These are phyloP conservation scores for Formica selysi DNA, from an alignment of 1,140 invertebrate genomes.

Conservation along the genomic window DNA sequence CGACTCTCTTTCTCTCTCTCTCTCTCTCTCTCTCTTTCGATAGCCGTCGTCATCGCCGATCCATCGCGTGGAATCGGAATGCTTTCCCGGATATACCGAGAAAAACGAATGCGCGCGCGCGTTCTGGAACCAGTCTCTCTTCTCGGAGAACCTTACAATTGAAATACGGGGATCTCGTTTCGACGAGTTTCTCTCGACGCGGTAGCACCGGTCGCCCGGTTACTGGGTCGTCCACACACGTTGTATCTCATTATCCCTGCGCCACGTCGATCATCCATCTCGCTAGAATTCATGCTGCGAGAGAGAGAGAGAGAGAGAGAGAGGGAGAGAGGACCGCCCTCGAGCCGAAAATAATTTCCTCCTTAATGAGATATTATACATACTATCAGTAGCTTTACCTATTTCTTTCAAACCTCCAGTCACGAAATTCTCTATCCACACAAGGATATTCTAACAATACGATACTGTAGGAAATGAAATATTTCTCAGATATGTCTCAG, in stretches of 20 bases:
- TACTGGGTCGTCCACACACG: constrained; percentile 56
- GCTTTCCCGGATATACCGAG: constrained; percentile 63
- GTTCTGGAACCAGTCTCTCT: constrained; percentile 29
- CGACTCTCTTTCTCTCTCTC: constrained; percentile 38
- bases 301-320: background rate
- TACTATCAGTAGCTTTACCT: background rate
- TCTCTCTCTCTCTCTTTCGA: constrained; percentile 5
- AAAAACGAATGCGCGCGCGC: constrained; percentile 52
- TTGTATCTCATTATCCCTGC: constrained; percentile 46
- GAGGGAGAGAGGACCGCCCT: no score
- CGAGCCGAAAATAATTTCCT: constrained; percentile 4
- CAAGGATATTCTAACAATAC: constrained; percentile 7
- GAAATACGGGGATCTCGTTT: constrained; percentile 72
- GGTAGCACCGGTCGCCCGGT: constrained; percentile 34
- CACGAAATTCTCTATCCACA: background rate
- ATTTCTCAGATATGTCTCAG: background rate
- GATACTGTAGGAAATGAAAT: background rate
- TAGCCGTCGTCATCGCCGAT: constrained; percentile 1
- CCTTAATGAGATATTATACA: background rate
- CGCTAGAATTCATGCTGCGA: no score
- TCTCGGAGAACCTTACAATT: constrained; percentile 65
- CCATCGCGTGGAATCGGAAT: constrained; percentile 22
- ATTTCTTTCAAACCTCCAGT: background rate
- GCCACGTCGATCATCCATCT: background rate
- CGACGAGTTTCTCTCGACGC: constrained; percentile 65